Base-by-base conservation (phyloP, 2,888 invertebrate genomes). In the Synanthedon formicaeformis region DNA sequence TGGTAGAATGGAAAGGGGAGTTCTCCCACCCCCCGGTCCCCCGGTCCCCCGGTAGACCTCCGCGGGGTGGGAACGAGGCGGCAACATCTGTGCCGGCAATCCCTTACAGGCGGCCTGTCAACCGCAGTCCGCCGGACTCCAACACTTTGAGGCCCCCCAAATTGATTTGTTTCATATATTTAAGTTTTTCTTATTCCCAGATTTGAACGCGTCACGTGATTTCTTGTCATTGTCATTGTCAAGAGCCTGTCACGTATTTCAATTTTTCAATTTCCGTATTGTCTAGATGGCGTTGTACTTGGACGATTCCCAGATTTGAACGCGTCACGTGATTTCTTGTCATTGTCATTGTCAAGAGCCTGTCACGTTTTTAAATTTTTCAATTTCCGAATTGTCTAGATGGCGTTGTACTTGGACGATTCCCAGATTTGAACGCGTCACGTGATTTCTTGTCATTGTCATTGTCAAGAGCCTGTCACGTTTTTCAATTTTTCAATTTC, bases 111-210 rank as follows among this genome's bases (percentile, higher is more conserved):
- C 64, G 68, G 65, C 62, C 80, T 81, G 83, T 83, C 83, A 81
- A 73, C 78, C 81, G 64, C 83, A 83, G 77, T 65, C 66, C 56
- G 56, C 61, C 61, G 59, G 59, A 61, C 56, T 64, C 63, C 64
- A 66, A 65, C 68, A 51, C 51, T 53, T 73, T 78, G 77, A 78
- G 70, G 73, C 70, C 67, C 57, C 60, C 76, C 64, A 77, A 82
- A 82, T 82, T 81, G 82, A 82, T 82, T 79, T 72, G 79, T 76
- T 71, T 78, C 75, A 77, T 75, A 71, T 71, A 73, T 65, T 64
- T 58, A 45, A 16, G 49, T 49, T 49, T 49, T 49, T 49, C 14
- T 49, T 45, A 14, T 45, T 45, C 8, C 45, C 2, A 1, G 13
- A 45, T 45, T 45, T 45, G 45, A 3, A 45, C 45, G 34, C 8